Conservation (phyloP, 92 coral and sea anemone species). For the Phenganax subtilis region DNA sequence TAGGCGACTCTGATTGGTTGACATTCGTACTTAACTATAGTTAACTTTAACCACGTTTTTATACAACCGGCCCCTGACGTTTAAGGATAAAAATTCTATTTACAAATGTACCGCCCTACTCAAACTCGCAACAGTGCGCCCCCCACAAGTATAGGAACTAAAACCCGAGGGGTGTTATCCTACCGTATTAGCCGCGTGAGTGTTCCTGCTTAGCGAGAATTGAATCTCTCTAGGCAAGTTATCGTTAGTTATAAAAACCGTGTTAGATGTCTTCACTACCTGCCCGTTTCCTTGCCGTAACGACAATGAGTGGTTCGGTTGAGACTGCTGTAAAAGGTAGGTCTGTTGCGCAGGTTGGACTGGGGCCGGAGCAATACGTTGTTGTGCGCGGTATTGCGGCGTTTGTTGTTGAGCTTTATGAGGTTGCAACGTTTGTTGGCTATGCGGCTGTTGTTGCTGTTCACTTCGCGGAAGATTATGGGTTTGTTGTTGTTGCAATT, state of each 20-base stretch:
- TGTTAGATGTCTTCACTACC: conserved; percentile 33
- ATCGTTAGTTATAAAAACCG: conserved; percentile 36
- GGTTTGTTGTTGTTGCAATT: conserved; percentile 33
- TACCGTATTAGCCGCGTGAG: conserved; percentile 28
- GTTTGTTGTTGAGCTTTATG: conserved; percentile 18
- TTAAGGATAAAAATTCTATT: conserved; percentile 16
- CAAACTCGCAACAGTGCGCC: neutral
- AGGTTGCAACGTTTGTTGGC: too few species aligned
- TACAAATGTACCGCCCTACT: conserved; percentile 14
- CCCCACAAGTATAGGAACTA: neutral
- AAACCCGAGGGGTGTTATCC: conserved; percentile 8
- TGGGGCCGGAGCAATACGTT: conserved; percentile 94
- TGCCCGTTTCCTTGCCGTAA: conserved; percentile 29
- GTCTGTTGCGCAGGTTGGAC: conserved; percentile 66
- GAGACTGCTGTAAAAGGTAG: conserved; percentile 35
- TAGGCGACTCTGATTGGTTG: neutral
- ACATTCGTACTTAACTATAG: too few species aligned
- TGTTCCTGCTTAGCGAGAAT: conserved; percentile 34
- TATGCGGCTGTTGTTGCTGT: conserved; percentile 14
- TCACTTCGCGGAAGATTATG: conserved; percentile 19
- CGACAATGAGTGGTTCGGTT: conserved; percentile 32
- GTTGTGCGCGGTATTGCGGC: conserved; percentile 80
- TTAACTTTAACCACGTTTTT: too few species aligned
- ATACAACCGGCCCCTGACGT: neutral
- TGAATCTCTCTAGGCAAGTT: conserved; percentile 37